Conservation (phyloP, 1,140 invertebrate genomes). For the Procambarus virginalis region DNA sequence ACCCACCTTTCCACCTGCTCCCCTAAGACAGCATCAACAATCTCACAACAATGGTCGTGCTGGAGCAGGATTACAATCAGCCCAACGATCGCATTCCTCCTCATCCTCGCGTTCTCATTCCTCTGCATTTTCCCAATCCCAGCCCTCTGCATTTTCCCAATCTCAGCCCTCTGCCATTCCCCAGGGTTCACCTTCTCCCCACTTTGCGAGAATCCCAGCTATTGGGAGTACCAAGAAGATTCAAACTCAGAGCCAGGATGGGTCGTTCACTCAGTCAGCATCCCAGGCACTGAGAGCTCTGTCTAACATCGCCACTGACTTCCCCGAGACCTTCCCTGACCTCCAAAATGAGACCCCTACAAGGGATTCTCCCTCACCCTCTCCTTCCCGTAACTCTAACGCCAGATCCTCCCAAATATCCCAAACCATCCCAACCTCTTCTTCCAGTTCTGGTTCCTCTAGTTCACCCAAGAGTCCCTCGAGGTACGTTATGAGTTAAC, state of each 20-base stretch:
- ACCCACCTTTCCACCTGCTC: not conserved
- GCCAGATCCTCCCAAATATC: not conserved
- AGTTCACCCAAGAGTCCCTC: not conserved
- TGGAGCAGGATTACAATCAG: not conserved
- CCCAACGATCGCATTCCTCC: not conserved
- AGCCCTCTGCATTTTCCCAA: not conserved
- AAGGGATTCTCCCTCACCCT: not conserved
- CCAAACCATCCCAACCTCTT: not conserved
- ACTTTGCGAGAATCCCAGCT: not conserved
- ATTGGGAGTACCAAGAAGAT: not conserved
- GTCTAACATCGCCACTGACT: not conserved
- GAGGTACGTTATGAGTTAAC: constrained; percentile 27
- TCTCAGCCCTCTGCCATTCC: not conserved
- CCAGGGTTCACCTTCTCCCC: too few relatives aligned
- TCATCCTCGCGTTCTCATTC: not conserved
- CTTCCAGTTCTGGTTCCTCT: not conserved
- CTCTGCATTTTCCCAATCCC: not conserved
- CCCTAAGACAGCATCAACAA: not conserved
- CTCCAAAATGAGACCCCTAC: not conserved
- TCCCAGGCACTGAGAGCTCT: constrained; percentile 20
- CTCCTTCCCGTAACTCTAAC: not conserved
- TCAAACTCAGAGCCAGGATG: not conserved
- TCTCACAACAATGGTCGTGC: not conserved
- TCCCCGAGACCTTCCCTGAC: not conserved
- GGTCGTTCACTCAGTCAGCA: not conserved